These are phyloP conservation scores for Drosophila emarginata DNA, from an alignment of 2,888 invertebrate genomes.

Conservation along the genomic window DNA sequence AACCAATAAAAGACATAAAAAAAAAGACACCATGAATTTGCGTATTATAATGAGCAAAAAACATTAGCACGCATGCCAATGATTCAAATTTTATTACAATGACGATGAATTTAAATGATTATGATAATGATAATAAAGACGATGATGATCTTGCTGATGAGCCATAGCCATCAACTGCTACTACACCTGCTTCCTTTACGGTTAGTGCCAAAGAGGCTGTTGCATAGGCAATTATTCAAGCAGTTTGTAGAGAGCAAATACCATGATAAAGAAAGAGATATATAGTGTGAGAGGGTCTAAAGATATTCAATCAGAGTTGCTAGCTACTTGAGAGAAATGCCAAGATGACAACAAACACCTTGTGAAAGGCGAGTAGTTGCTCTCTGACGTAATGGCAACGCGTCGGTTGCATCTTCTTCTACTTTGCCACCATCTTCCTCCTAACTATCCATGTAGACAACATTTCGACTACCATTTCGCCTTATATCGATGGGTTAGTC, in stretches of 20 bases:
- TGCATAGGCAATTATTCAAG: conserved; percentile 32
- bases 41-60: conserved; percentile 60
- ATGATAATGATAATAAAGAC: not conserved
- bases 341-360: conserved; percentile 5
- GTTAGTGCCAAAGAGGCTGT: conserved; percentile 26
- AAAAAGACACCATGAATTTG: conserved; percentile 54
- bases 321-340: not conserved
- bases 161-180: conserved; percentile 2
- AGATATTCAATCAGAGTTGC: conserved; percentile 7
- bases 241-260: conserved; percentile 14
- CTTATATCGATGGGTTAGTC: conserved; percentile 43
- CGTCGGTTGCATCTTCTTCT: conserved; percentile 55
- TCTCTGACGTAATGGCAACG: conserved; percentile 51
- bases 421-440: not conserved
- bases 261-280: not conserved
- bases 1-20: conserved; percentile 50
- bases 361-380: conserved; percentile 37
- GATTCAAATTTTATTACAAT: conserved; percentile 29
- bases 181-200: conserved; percentile 32
- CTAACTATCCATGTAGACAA: not conserved
- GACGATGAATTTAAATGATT: not conserved
- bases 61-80: conserved; percentile 41
- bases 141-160: conserved; percentile 1
- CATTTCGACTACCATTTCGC: conserved; percentile 1
- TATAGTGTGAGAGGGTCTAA: not conserved